Evolutionary conservation across 2,888 invertebrate genomes (phyloP), one percentile per base, ranked within the genome.

Genomic region (Mellilla xanthometata): DNA sequence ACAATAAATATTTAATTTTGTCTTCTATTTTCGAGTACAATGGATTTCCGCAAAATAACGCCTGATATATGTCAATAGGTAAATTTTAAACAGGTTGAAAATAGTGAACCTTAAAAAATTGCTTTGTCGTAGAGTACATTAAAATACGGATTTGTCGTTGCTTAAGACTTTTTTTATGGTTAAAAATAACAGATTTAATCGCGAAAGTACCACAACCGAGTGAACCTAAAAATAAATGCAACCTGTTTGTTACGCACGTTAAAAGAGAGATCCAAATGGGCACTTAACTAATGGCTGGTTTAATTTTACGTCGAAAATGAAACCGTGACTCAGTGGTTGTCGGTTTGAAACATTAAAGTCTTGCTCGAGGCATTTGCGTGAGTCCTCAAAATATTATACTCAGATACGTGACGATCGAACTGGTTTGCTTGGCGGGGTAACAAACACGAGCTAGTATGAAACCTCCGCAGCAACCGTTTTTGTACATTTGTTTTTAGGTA

Each of bases 381-480:
- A n/a, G 62, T 65, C 73, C 58, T 69, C 60, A 72, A 75, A 68
- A n/a, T n/a, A n/a, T n/a, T n/a, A n/a, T 58, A 60, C 58, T 24
- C 24, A 19, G 15, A 19, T 65, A 62, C 63, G 56, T 61, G 56
- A 59, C 55, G 58, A 44, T 47, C 5, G 71, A 69, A 60, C 66
- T 45, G 61, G 65, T 68, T 76, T 71, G 63, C 19, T 13, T 26
- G 23, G 34, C 39, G 38, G 40, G 54, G 48, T 47, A 59, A 55
- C 62, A 60, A 54, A 56, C 58, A 48, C 43, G 52, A 57, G 49
- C 52, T 36, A 51, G 57, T 47, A 51, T 40, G 46, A 52, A 60
- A 46, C 49, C 49, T 54, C 43, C 53, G 47, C 42, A 39, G 43
- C 49, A 47, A 50, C 56, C n/a, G n/a, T n/a, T 54, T 46, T 47